Evolutionary conservation across 2,888 invertebrate species (phyloP).

Genomic region (Pollenia angustigena): DNA sequence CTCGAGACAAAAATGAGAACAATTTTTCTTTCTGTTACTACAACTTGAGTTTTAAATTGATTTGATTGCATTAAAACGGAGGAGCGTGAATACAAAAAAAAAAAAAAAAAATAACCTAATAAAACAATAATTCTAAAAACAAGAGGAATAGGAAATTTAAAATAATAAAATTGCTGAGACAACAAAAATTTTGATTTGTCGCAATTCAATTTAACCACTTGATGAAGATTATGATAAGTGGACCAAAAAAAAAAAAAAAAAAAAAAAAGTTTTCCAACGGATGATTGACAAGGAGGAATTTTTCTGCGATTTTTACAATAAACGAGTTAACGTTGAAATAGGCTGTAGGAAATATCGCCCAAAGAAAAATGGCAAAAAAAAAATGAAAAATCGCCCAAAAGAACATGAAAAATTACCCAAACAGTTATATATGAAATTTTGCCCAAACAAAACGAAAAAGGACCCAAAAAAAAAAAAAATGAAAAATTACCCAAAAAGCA

Average conservation of each 20-base stretch:
- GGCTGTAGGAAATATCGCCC: too few relatives aligned
- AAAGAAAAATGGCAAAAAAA: too few relatives aligned
- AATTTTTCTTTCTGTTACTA: neutral
- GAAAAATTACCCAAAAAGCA: too few relatives aligned
- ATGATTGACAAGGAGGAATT: too few relatives aligned
- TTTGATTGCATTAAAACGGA: neutral
- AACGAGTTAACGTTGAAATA: too few relatives aligned
- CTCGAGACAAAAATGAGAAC: neutral
- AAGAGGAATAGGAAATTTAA: neutral
- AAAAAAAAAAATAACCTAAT: too few relatives aligned
- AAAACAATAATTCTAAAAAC: slow-evolving; percentile 23
- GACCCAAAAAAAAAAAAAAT: too few relatives aligned
- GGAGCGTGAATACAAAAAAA: neutral
- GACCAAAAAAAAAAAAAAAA: neutral
- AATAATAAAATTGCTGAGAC: slow-evolving; percentile 24
- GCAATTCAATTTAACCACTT: slow-evolving; percentile 31
- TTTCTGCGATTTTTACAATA: too few relatives aligned
- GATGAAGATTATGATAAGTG: neutral
- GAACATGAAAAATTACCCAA: too few relatives aligned
- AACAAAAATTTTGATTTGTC: slow-evolving; percentile 19
- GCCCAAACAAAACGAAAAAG: too few relatives aligned
- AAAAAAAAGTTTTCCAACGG: neutral
- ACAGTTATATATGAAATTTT: too few relatives aligned
- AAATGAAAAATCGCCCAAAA: too few relatives aligned
- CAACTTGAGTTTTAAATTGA: neutral